Conservation (phyloP, 1,140 invertebrate species). For the Matsumurasca onukii region DNA sequence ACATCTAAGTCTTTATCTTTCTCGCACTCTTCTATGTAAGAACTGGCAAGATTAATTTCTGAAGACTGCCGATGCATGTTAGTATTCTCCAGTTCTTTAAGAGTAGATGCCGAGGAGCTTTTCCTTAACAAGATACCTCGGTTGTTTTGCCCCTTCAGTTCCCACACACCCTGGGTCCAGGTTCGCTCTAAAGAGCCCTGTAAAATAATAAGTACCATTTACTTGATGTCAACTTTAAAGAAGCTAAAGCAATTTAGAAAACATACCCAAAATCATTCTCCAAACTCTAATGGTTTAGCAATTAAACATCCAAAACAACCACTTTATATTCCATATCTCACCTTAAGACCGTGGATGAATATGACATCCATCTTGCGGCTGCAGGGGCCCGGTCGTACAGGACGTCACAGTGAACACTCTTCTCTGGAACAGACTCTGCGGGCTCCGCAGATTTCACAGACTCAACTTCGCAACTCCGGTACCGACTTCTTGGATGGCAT, state of each 20-base stretch:
- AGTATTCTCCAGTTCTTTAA: not conserved
- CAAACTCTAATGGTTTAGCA: no score
- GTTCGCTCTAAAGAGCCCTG: conserved; percentile 55
- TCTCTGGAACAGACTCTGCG: no score
- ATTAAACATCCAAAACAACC: not conserved
- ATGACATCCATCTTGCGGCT: conserved; percentile 53
- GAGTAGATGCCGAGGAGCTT: conserved; percentile 26
- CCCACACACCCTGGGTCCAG: conserved; percentile 57
- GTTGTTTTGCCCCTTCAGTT: conserved; percentile 38
- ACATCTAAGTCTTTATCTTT: not conserved
- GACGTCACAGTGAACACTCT: conserved; percentile 41
- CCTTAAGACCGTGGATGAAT: conserved; percentile 59
- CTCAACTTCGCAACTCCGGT: conserved; percentile 24
- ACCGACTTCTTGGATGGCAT: conserved; percentile 27
- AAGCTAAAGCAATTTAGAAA: not conserved
- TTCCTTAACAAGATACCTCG: conserved; percentile 18
- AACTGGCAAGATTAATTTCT: conserved; percentile 4
- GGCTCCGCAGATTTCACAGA: no score
- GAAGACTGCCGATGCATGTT: conserved; percentile 17
- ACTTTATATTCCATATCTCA: not conserved
- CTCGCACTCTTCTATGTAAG: conserved; percentile 43
- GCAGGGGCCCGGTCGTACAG: conserved; percentile 40
- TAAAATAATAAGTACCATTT: not conserved
- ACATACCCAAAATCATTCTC: no score
- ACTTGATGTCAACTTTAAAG: not conserved